A percentile compares a stretch with the other conserved stretches of the same genome.
phyloP scores from a whole-genome alignment of 53 echinoderm and acorn worm genomes.

The Echinometra lucunter region DNA sequence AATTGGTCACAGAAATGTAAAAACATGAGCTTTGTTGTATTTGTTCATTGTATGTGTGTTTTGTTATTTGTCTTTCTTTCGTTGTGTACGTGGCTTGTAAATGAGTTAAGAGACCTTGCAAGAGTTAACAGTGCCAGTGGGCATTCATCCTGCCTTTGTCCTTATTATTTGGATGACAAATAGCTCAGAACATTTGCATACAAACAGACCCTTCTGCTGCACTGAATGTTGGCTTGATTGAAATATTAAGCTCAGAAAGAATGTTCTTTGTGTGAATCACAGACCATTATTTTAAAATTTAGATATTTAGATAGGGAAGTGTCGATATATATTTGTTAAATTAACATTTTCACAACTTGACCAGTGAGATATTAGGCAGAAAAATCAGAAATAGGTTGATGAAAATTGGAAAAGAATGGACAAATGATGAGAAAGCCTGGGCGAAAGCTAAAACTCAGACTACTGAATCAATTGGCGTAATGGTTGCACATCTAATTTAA shows the following conservation, averaged over 20 bases:
- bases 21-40: neutral
- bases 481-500: no score
- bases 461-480: no score
- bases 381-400: no score
- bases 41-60: neutral
- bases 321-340: no score
- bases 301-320: no score
- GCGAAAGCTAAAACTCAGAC: no score
- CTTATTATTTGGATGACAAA: neutral
- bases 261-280: neutral
- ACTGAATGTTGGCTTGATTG: neutral
- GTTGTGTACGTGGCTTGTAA: neutral
- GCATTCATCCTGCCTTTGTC: neutral
- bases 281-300: no score
- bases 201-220: neutral
- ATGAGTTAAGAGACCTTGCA: neutral
- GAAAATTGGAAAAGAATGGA: no score
- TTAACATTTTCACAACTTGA: no score
- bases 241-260: neutral
- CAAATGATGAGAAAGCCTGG: no score
- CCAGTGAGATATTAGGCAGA: no score
- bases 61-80: neutral
- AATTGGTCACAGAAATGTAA: neutral
- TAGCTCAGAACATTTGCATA: conserved; percentile 3
- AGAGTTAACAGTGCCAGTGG: neutral